phyloP scores from a whole-genome alignment of 2,797 vertebrate species.

The Sebastes matsubarae region DNA sequence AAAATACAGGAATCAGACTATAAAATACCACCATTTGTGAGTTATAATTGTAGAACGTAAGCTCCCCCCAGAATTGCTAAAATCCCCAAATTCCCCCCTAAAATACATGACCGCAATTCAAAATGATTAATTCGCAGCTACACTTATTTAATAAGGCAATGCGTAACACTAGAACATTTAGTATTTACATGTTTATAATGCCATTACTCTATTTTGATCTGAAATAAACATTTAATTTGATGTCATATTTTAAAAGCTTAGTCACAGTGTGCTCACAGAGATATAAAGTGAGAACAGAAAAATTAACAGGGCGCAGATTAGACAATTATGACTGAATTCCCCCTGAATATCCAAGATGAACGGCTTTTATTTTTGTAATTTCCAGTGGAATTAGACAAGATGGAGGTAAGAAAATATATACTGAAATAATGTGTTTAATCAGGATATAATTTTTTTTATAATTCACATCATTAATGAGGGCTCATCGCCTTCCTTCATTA shows the following conservation, averaged over 20 bases:
- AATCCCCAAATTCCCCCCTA: neutral
- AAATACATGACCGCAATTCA: neutral
- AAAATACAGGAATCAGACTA: neutral
- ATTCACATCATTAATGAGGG: slow-evolving; percentile 16
- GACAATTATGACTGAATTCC: neutral
- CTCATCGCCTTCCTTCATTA: slow-evolving; percentile 7
- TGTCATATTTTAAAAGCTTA: neutral
- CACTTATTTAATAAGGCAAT: neutral
- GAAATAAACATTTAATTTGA: neutral
- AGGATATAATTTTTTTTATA: neutral
- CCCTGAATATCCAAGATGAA: neutral
- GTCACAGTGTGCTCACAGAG: neutral
- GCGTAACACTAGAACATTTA: neutral
- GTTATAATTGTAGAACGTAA: neutral
- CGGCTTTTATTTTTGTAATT: neutral
- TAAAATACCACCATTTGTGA: neutral
- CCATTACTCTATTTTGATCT: neutral
- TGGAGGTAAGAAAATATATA: neutral
- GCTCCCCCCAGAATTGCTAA: neutral
- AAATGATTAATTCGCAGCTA: neutral
- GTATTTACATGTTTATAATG: neutral
- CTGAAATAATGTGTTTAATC: neutral
- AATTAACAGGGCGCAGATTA: neutral
- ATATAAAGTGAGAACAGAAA: neutral
- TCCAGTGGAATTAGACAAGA: neutral